Base-by-base conservation (phyloP, 2,113 vertebrate genomes). In the Nerophis ophidion region DNA sequence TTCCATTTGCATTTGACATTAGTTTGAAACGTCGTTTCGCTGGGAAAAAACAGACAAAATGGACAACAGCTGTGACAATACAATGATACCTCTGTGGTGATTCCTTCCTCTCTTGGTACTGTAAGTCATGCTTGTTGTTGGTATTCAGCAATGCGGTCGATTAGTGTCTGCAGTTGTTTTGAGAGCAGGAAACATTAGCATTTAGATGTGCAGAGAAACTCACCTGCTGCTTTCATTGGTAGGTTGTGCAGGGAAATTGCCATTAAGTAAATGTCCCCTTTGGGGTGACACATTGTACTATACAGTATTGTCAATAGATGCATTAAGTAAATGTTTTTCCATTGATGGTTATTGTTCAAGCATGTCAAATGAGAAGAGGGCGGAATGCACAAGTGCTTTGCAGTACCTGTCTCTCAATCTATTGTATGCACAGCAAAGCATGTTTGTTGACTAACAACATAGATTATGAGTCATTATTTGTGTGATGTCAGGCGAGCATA, bases 161-260 rank as follows among this genome's bases (percentile, higher is more conserved):
- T 87, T 88, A 88, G 79, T 72, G 53, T 8, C 50, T 10, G 33
- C 53, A 57, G 75, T 79, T 79, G 66, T 76, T 65, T 74, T 63
- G 84, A 68, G 60, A 71, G 57, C 66, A 60, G 72, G 55, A 68
- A 65, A 69, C 68, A 88, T 88, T 83, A 79, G 71, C 85, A 89
- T 88, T 84, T 82, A 86, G 76, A 86, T 87, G 74, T 84, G 65
- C 61, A 26, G 13, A 50, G 48, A 74, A 58, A 48, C 53, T 76
- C 62, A 71, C 67, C 66, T 76, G 63, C 76, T 75, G 61, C 72
- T 67, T 55, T 63, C 61, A 68, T 50, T 70, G 56, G 69, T 56
- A 45, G 50, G 60, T 46, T 63, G n/a, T 17, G n/a, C 53, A 50
- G 64, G 74, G 71, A 65, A 58, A 71, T 60, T 74, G 76, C 61